A percentile compares a stretch with the other conserved stretches of the same genome.
These are phyloP conservation scores for Drosophila sechellia DNA, from an alignment of 1,140 invertebrate species.

Conservation along the genomic window DNA sequence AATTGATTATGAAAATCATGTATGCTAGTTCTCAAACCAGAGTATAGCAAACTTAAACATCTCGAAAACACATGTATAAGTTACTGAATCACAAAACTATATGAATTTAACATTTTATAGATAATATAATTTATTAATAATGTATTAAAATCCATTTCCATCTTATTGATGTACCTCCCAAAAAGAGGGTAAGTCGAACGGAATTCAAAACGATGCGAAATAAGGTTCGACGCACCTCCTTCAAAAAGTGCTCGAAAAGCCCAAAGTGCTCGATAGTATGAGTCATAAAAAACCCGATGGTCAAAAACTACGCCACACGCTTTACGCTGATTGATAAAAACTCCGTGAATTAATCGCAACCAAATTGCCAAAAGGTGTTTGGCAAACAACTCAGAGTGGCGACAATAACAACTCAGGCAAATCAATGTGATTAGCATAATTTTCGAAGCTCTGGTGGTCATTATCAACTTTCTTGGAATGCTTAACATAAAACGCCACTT, in stretches of 20 bases:
- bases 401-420: constrained; percentile 30
- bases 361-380: constrained; percentile 59
- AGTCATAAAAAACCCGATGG: constrained; percentile 75
- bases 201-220: constrained; percentile 35
- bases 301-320: constrained; percentile 52
- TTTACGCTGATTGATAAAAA: constrained; percentile 57
- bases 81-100: too few relatives aligned
- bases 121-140: background rate
- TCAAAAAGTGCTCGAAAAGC: constrained; percentile 41
- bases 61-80: too few relatives aligned
- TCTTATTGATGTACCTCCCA: background rate
- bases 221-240: constrained; percentile 50
- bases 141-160: too few relatives aligned
- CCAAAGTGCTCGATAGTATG: constrained; percentile 23
- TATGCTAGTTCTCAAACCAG: too few relatives aligned
- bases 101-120: too few relatives aligned
- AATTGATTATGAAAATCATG: too few relatives aligned
- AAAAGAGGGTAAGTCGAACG: background rate
- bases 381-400: constrained; percentile 43
- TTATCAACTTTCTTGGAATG: constrained; percentile 78
- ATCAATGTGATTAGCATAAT: constrained; percentile 71
- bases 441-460: constrained; percentile 42
- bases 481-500: constrained; percentile 75
- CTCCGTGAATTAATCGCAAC: constrained; percentile 33
- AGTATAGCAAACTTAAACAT: too few relatives aligned